phyloP scores from a whole-genome alignment of 1,140 invertebrate genomes.

The Adoxophyes honmai region DNA sequence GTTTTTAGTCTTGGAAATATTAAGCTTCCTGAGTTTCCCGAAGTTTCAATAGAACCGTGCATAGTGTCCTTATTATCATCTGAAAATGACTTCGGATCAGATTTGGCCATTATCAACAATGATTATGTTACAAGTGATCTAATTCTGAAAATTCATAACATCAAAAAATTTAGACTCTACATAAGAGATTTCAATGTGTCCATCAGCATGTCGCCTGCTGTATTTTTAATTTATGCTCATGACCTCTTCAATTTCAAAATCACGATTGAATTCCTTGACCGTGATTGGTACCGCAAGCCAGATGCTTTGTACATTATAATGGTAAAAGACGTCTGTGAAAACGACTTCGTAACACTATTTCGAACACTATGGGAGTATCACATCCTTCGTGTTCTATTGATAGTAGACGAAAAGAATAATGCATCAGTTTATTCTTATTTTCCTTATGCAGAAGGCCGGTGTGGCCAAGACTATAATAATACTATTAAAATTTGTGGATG shows the following conservation, averaged over 20 bases:
- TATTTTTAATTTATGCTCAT: neutral
- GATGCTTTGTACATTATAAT: neutral
- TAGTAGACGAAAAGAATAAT: neutral
- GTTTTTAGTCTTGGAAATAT: neutral
- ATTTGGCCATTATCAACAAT: neutral
- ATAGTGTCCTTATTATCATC: neutral
- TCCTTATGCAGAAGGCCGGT: slow-evolving; percentile 1
- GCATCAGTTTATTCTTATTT: neutral
- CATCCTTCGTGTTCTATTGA: neutral
- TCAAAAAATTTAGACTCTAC: neutral
- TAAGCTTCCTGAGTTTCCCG: neutral
- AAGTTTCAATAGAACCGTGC: neutral
- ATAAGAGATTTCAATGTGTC: neutral
- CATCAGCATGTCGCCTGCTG: neutral
- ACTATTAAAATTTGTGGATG: neutral
- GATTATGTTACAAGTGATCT: neutral
- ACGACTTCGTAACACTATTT: neutral
- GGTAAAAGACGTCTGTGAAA: neutral
- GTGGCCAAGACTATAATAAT: neutral
- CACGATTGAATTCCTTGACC: neutral
- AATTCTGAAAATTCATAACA: neutral
- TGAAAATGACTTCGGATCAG: neutral
- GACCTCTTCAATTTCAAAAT: neutral
- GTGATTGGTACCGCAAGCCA: neutral
- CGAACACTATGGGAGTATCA: neutral